Conservation (phyloP, 2,113 vertebrate species). For the Platanista minor region DNA sequence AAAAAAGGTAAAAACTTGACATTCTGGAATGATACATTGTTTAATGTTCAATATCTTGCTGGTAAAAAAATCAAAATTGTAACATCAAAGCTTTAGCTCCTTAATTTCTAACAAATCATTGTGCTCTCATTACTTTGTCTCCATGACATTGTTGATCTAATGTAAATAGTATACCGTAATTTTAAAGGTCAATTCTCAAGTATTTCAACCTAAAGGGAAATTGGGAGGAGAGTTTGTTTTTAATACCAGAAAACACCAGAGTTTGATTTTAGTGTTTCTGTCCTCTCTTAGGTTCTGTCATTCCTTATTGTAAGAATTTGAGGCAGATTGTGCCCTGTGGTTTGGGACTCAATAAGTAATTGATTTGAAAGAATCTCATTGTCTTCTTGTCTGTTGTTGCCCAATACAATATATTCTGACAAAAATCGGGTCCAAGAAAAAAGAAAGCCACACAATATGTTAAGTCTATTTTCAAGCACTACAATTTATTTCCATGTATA, state of each 20-base stretch:
- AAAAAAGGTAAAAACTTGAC: slow-evolving; percentile 21
- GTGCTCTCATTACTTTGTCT: not conserved
- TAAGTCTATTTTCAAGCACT: not conserved
- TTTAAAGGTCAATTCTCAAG: slow-evolving; percentile 40
- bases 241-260: not conserved
- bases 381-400: not conserved
- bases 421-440: not conserved
- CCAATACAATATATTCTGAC: not conserved
- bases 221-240: not conserved
- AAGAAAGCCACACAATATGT: not conserved
- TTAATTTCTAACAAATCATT: slow-evolving; percentile 46
- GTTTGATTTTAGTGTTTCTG: not conserved
- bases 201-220: slow-evolving; percentile 16
- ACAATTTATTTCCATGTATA: not conserved
- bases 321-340: not conserved
- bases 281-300: not conserved
- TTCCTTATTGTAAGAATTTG: not conserved
- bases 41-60: not conserved
- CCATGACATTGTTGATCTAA: not conserved
- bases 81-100: not conserved
- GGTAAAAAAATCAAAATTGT: not conserved
- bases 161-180: not conserved
- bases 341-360: not conserved
- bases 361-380: not conserved
- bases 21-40: not conserved